Evolutionary conservation across 2,888 invertebrate genomes (phyloP), one percentile per base, ranked within the genome.

Genomic region (Limnephilus auricula): DNA sequence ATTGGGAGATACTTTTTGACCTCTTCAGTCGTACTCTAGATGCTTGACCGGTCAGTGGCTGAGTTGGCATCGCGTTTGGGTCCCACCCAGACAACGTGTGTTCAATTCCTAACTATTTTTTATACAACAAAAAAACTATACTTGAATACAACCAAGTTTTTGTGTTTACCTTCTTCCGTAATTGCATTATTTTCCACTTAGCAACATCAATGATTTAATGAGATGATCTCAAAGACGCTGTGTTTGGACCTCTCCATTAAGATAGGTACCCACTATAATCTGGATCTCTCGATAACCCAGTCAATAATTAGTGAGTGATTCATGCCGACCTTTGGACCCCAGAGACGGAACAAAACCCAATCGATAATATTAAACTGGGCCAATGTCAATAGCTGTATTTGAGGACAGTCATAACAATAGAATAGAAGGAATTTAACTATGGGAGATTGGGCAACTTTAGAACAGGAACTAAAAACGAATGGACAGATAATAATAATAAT

Each of bases 341-440:
- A 4, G 37, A 40, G 40, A 40, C 85, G 85, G 85, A 85, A 85
- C 85, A 34, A 40, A 85, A 30, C 15, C 5, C 25, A 65, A 65
- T 65, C 65, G 65, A 65, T 65, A 65, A 65, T 65, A 65, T 65
- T 40, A 10, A 30, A 85, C 13, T 40, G 30, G 85, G 85, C 30
- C 85, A 85, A 85, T 34, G 85, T 37, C 85, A 40, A n/a, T n/a
- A 9, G 25, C 30, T 30, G 2, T n/a, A 30, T 85, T 85, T 40
- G 40, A 85, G 40, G 85, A 85, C 40, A 85, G 34, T 85, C 85
- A n/a, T 30, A 85, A 85, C 40, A 85, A 40, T 85, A 40, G 85
- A 85, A 85, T 25, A 65, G 25, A 65, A 65, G 40, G 85, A 85
- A 85, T 85, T 85, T 30, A 15, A 37, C 45, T 85, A 40, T 45